Evolutionary conservation across 2,113 vertebrate species (phyloP), one percentile per base, ranked within the genome.

Genomic region (Dunckerocampus dactyliophorus): DNA sequence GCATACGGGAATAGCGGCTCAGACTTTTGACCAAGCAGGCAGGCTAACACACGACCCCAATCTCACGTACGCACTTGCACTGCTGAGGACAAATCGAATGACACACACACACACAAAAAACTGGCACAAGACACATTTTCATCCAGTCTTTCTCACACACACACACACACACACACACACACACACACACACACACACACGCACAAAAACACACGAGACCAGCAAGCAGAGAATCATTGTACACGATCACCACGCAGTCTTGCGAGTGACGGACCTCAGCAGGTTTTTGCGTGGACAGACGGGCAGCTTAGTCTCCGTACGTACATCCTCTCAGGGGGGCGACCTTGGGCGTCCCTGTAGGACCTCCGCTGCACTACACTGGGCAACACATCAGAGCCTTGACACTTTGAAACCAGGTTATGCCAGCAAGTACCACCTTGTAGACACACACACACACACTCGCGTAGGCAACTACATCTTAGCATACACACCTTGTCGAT

Each of bases 1-100:
- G 91, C 89, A 93, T 96, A 77, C 92, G 94, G 43, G 94, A 96
- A 84, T 95, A 90, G 93, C 71, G 65, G 17, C 51, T 79, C 51
- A 68, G 74, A 84, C 72, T 70, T 48, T 72, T 63, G 72, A 84
- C 70, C 60, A 72, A 64, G 77, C 78, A 80, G 77, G 78, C 82
- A 81, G 82, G 72, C 84, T 73, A 68, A 74, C 75, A 82, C 77
- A 81, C 67, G 43, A 65, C 72, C 83, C 78, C 81, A 84, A 72
- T 77, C 73, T 69, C 79, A 76, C 84, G 77, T 48, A 80, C 72
- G 75, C 80, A 78, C 73, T 67, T 65, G 67, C 81, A 80, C 85
- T 82, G 83, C 82, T 83, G 81, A 68, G 69, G 65, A 72, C 24
- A 67, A 63, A 34, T 42, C 0, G 56, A 74, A 76, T 1, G 46